Evolutionary conservation across 2,888 invertebrate genomes (phyloP).

Genomic region (Alviniconcha strummeri): DNA sequence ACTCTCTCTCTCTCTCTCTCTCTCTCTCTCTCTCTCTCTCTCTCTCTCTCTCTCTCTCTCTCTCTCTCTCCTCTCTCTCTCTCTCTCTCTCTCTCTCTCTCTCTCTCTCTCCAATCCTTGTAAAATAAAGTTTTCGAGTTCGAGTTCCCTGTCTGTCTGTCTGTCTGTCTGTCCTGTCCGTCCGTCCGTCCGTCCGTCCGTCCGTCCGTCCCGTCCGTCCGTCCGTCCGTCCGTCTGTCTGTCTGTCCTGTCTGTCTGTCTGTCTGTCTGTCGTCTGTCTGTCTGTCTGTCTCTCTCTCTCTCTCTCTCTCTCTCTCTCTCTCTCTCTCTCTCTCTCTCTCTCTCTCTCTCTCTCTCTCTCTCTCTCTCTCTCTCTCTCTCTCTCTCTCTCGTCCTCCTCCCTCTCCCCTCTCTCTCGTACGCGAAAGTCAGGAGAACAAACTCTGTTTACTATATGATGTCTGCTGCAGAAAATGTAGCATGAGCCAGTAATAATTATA

Average conservation of each 20-base stretch:
- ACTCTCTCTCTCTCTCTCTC: no score
- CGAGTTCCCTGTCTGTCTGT: no score
- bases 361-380: neutral
- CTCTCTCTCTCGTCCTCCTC: neutral
- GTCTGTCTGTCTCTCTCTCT: constrained; percentile 12
- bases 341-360: constrained; percentile 6
- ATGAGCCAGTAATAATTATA: neutral
- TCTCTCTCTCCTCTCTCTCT: no score
- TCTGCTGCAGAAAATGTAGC: neutral
- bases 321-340: neutral
- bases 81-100: no score
- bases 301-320: neutral
- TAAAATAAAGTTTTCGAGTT: no score
- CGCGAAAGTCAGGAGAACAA: no score
- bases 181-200: neutral
- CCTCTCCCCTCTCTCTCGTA: neutral
- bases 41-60: no score
- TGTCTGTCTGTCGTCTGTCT: constrained; percentile 10
- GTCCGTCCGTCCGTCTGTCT: neutral
- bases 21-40: no score
- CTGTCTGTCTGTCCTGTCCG: no score
- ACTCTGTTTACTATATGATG: neutral
- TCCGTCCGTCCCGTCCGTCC: neutral
- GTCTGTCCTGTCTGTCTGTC: constrained; percentile 20
- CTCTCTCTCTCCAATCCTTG: no score